phyloP scores from a whole-genome alignment of 2,113 vertebrate genomes.

The Rhadina sibilatrix region DNA sequence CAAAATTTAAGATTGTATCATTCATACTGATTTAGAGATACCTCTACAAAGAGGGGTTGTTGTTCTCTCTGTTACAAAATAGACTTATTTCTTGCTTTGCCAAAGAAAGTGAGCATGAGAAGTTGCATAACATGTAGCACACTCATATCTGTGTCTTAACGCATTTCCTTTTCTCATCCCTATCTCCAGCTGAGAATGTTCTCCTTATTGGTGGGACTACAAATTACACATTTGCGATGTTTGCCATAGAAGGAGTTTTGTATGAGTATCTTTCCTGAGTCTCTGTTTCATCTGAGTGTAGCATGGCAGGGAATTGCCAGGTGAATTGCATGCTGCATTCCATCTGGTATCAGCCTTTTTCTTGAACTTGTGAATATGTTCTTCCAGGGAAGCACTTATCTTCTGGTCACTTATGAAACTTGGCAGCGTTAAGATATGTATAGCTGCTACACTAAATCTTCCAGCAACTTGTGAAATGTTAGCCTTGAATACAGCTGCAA shows the following conservation, averaged over 20 bases:
- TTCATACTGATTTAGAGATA: background rate
- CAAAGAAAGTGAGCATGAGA: background rate
- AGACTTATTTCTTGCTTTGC: background rate
- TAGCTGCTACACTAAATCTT: background rate
- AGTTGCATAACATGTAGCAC: background rate
- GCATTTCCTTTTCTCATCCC: background rate
- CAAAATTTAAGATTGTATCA: background rate
- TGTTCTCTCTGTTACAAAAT: background rate
- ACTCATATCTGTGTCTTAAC: background rate
- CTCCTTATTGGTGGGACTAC: background rate
- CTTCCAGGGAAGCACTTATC: accelerated
- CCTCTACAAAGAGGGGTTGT: background rate
- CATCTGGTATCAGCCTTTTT: background rate
- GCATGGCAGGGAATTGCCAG: background rate
- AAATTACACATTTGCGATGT: background rate
- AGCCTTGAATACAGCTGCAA: background rate
- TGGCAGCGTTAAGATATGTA: background rate
- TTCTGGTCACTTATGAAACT: background rate
- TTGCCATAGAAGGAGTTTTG: background rate
- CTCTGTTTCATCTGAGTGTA: background rate
- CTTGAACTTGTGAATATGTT: background rate
- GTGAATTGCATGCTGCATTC: background rate
- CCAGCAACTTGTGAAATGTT: background rate
- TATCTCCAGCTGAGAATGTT: background rate
- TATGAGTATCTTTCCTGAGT: background rate